Conservation (phyloP, 2,797 vertebrate species). For the Sparidentex hasta region DNA sequence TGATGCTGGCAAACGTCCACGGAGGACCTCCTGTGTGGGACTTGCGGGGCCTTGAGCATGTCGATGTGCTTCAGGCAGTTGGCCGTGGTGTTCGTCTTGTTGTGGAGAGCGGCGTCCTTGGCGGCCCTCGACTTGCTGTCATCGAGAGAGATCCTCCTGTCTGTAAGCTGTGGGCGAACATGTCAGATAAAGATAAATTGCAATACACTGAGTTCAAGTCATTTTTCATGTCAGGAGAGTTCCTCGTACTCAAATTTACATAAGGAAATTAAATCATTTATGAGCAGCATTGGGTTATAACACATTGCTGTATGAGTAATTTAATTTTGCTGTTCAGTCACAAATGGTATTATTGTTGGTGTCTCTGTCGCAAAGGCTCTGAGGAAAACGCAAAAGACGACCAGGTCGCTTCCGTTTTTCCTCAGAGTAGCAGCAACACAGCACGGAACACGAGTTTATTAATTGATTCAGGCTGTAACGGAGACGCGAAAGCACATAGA, state of each 20-base stretch:
- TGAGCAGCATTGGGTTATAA: no score
- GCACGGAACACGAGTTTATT: no score
- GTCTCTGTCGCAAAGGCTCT: no score
- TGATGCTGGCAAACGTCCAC: conserved; percentile 23
- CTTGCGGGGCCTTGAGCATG: conserved; percentile 40
- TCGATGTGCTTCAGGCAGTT: conserved; percentile 76
- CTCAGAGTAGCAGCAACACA: no score
- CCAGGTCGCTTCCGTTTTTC: no score
- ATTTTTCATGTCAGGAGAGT: conserved; percentile 9
- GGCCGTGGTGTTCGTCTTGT: conserved; percentile 73
- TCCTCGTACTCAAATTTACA: conserved; percentile 6
- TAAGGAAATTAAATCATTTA: not conserved
- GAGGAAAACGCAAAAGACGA: no score
- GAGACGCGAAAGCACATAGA: no score
- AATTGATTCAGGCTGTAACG: no score
- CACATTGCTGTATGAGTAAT: not conserved
- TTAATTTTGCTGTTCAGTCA: not conserved
- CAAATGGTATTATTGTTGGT: no score
- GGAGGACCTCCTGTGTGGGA: conserved; percentile 39
- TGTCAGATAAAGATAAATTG: conserved; percentile 8
- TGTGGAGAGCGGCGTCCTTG: conserved; percentile 60
- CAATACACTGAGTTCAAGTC: not conserved
- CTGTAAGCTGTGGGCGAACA: conserved; percentile 43
- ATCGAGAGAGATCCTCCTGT: conserved; percentile 52
- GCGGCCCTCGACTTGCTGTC: conserved; percentile 35